Evolutionary conservation across 2,113 vertebrate species (phyloP).

Genomic region (Cyanistes caeruleus): DNA sequence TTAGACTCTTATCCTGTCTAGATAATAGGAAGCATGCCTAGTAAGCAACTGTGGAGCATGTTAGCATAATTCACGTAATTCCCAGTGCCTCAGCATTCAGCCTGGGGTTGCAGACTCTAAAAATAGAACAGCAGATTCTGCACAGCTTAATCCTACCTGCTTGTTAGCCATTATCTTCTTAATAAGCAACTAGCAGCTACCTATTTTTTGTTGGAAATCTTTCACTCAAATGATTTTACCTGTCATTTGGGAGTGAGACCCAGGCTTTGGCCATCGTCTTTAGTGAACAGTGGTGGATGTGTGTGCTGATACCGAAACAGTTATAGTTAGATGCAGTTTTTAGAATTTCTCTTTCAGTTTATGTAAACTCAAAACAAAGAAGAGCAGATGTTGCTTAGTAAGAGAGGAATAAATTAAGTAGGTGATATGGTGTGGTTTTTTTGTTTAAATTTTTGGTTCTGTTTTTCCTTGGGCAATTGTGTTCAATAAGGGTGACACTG

Average conservation of each 20-base stretch:
- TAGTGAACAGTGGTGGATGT: not conserved
- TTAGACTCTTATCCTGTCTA: conserved; percentile 58
- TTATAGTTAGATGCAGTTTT: not conserved
- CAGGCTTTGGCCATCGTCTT: not conserved
- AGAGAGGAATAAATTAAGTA: not conserved
- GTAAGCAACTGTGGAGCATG: conserved; percentile 31
- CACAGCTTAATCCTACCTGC: conserved; percentile 48
- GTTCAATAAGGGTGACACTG: not conserved
- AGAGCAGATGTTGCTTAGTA: not conserved
- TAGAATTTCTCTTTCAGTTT: not conserved
- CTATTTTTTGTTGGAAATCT: not conserved
- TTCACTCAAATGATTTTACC: not conserved
- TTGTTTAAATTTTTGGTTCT: not conserved
- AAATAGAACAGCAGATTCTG: conserved; percentile 47
- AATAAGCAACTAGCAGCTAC: conserved; percentile 12
- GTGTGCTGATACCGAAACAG: not conserved
- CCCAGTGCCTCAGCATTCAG: conserved; percentile 34
- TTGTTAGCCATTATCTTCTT: conserved; percentile 46
- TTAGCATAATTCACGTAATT: conserved; percentile 62
- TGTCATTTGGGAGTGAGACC: not conserved
- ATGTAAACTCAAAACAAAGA: not conserved
- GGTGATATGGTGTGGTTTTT: not conserved
- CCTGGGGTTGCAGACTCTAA: conserved; percentile 11
- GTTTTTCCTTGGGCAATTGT: not conserved
- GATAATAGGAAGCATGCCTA: conserved; percentile 70